Base-by-base conservation (phyloP, 1,140 invertebrate species). In the Goniozus legneri region DNA sequence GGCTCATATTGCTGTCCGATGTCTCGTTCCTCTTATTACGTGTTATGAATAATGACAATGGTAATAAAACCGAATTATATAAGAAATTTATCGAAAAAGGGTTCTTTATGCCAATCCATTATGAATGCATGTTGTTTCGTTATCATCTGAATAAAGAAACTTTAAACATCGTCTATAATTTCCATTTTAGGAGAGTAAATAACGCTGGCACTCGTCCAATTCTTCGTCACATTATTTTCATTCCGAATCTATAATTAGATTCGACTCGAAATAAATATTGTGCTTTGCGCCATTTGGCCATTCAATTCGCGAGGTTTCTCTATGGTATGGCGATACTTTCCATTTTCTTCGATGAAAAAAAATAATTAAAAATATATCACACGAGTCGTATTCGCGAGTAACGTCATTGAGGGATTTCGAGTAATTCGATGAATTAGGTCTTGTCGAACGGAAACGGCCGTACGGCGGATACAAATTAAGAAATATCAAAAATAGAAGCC, bases 1-100 rank as follows among this genome's bases (percentile, higher is more conserved):
- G 55, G 57, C 60, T 67, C 57, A 65, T 64, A 64, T 65, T 62
- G 61, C 39, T 60, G 61, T 50, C 54, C 47, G 52, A 55, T 62
- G 42, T 45, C 47, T 56, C 35, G 38, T 64, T 54, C 44, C 54
- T 60, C 54, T 61, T 65, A 58, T 63, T 66, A 59, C 56, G 61
- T 42, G 50, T 62, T 62, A 64, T 50, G 45, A 64, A 60, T 67
- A 58, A 58, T 62, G 53, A 52, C 37, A 58, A 56, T 60, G 54
- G 41, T 56, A 64, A 63, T 64, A 67, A 64, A 62, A 54, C 50
- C 42, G 31, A 54, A 55, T 62, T 61, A 53, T 58, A 50, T 58
- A 61, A 58, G 51, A 55, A 48, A 35, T n/a, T n/a, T n/a, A 8
- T 55, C 8, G 8, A 50, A 30, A 24, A 33, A 31, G 21, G 41